Conservation (phyloP, 1,140 invertebrate species). For the Bilobella aurantiaca region DNA sequence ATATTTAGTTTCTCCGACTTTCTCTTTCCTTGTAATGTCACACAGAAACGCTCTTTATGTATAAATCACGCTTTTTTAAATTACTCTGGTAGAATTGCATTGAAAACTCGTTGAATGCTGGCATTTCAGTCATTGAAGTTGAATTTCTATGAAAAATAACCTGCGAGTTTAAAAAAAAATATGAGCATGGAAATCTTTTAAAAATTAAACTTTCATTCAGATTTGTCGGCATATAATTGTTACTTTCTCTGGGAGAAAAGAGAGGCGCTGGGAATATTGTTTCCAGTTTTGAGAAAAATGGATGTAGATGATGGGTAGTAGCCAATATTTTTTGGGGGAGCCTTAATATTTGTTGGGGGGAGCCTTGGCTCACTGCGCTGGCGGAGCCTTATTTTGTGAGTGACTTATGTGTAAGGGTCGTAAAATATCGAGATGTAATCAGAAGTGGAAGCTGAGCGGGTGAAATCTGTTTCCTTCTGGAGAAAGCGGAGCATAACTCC, state of each 20-base stretch:
- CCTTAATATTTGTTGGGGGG: background rate
- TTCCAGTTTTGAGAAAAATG: no score
- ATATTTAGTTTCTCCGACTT: no score
- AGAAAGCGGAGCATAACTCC: slow-evolving; percentile 14
- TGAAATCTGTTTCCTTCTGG: slow-evolving; percentile 34
- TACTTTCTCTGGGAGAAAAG: no score
- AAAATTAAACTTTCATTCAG: background rate
- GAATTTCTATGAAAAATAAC: no score
- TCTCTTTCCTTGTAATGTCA: background rate
- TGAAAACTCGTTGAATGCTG: background rate
- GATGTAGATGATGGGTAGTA: no score
- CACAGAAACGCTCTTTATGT: background rate
- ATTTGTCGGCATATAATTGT: background rate
- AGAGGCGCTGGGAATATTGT: no score
- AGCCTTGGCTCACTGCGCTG: no score
- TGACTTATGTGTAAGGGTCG: background rate
- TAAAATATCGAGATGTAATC: slow-evolving; percentile 35
- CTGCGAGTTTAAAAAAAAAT: background rate
- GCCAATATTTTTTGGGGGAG: background rate
- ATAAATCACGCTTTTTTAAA: background rate
- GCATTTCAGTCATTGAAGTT: no score
- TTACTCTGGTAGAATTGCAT: background rate
- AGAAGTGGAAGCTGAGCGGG: slow-evolving; percentile 24
- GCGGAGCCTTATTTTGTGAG: background rate
- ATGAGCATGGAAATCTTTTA: background rate